phyloP scores from a whole-genome alignment of 2,888 invertebrate species.

The Ephialtes manifestator region DNA sequence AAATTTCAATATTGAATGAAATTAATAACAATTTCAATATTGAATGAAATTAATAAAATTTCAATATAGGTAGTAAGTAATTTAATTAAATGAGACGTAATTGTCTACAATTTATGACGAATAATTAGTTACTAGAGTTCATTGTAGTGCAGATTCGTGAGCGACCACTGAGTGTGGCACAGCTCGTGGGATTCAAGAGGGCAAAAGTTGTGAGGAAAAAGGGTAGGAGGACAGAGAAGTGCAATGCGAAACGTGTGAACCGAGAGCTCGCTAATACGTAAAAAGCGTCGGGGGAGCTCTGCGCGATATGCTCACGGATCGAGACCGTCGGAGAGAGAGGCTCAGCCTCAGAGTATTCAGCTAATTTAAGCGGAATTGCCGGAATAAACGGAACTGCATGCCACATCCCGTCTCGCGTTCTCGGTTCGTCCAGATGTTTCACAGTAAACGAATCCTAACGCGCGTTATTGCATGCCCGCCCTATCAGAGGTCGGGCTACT shows the following conservation, averaged over 20 bases:
- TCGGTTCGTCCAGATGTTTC: conserved; percentile 80
- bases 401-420: conserved; percentile 78
- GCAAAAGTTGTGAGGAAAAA: conserved; percentile 54
- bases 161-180: conserved; percentile 10
- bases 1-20: too few species aligned
- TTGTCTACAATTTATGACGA: neutral
- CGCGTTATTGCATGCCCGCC: conserved; percentile 61
- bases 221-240: conserved; percentile 41
- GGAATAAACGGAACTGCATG: conserved; percentile 85
- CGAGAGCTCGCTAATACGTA: conserved; percentile 69
- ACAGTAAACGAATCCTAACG: conserved; percentile 80
- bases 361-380: conserved; percentile 83
- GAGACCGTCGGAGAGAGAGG: conserved; percentile 47
- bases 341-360: conserved; percentile 74
- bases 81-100: neutral
- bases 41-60: too few species aligned
- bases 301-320: conserved; percentile 42
- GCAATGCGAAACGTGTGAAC: conserved; percentile 69
- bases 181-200: conserved; percentile 53
- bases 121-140: neutral
- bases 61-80: neutral
- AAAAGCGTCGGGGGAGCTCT: conserved; percentile 62
- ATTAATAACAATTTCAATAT: neutral
- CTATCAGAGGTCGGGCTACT: conserved; percentile 71
- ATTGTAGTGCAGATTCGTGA: conserved; percentile 12